Percentiles rank a stretch among this genome's conserved stretches.
Evolutionary conservation across 2,888 invertebrate species (phyloP).

Genomic region (Drosophila melanosoma): DNA sequence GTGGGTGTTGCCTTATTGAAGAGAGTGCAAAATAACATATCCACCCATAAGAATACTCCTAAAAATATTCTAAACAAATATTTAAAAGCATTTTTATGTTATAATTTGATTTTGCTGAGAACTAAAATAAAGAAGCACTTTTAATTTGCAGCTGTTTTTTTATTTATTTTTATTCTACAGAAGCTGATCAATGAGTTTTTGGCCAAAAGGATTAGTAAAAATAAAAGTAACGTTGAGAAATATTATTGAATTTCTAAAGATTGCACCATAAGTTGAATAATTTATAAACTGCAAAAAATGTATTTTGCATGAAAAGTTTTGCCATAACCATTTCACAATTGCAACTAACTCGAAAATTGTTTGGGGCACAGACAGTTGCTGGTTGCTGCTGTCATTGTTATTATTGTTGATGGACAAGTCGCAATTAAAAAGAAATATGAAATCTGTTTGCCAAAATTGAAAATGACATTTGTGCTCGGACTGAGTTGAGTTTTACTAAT

Average conservation of each 20-base stretch:
- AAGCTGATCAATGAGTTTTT: background rate
- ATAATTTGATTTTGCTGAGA: background rate
- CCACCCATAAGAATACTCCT: constrained; percentile 1
- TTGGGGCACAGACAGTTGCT: constrained; percentile 1
- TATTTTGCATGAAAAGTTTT: background rate
- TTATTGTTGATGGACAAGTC: constrained; percentile 54
- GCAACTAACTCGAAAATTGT: constrained; percentile 14
- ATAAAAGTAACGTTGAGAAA: background rate
- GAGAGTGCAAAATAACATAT: constrained; percentile 24
- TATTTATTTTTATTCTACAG: background rate
- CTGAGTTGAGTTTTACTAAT: constrained; percentile 53
- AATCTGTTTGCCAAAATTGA: constrained; percentile 61
- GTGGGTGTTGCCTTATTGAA: constrained; percentile 47
- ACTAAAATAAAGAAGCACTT: background rate
- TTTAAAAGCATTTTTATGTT: constrained; percentile 17
- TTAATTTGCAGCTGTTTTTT: background rate
- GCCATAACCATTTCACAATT: constrained; percentile 10
- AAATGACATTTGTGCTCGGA: constrained; percentile 59
- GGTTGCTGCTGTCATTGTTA: constrained; percentile 2
- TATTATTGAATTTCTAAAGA: background rate
- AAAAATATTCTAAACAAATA: background rate
- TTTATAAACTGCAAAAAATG: background rate
- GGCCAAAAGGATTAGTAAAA: background rate
- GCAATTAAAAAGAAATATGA: constrained; percentile 60
- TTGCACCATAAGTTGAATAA: background rate